phyloP scores from a whole-genome alignment of 2,888 invertebrate species.

The Exephanes ischioxanthus region DNA sequence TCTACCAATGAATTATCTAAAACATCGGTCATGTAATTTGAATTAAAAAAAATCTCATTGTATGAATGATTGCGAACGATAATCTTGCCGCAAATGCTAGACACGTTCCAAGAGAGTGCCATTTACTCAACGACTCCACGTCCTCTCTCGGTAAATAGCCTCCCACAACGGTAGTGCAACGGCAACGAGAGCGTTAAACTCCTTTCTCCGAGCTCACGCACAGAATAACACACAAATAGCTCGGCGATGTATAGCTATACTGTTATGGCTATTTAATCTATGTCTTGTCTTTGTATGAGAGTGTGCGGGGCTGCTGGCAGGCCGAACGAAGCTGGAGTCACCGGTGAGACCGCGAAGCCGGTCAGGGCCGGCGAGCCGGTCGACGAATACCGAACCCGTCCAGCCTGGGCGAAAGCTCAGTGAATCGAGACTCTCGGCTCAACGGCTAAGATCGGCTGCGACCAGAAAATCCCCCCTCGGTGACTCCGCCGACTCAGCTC shows the following conservation, averaged over 20 bases:
- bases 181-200: conserved; percentile 65
- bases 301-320: not conserved
- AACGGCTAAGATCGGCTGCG: conserved; percentile 9
- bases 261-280: not conserved
- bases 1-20: no score
- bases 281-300: not conserved
- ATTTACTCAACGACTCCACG: conserved; percentile 21
- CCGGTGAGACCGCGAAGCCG: conserved; percentile 67
- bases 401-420: conserved; percentile 65
- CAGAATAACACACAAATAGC: conserved; percentile 43
- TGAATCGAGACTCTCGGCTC: conserved; percentile 50
- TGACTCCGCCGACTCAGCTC: not conserved
- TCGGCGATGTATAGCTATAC: conserved; percentile 1
- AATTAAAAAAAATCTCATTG: not conserved
- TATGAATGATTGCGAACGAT: not conserved
- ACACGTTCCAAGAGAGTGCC: conserved; percentile 34
- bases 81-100: conserved; percentile 35
- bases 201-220: conserved; percentile 62
- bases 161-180: conserved; percentile 32
- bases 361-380: conserved; percentile 68
- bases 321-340: conserved; percentile 29
- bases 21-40: not conserved
- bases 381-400: conserved; percentile 64
- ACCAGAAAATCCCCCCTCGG: not conserved
- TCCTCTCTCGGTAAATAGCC: conserved; percentile 17